Evolutionary conservation across 2,113 vertebrate genomes (phyloP).

Genomic region (Zosterops japonicus): DNA sequence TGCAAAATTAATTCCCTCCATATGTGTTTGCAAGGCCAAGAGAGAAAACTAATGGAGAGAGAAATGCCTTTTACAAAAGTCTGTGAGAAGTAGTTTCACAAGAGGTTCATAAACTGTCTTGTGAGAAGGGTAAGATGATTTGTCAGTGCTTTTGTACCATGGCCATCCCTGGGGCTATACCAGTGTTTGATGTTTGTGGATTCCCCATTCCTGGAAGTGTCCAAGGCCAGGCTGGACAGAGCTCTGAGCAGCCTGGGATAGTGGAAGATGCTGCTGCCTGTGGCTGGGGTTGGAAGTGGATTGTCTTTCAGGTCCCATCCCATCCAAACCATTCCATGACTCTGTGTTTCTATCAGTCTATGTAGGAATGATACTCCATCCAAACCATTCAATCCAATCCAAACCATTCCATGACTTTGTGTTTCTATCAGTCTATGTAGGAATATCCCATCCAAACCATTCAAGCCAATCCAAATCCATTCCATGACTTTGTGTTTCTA

Average conservation of each 20-base stretch:
- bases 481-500: not conserved
- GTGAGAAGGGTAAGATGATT: not conserved
- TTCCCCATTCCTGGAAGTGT: not conserved
- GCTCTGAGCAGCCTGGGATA: rapidly evolving
- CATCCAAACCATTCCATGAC: not conserved
- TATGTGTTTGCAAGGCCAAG: slow-evolving; percentile 3
- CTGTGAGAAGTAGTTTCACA: not conserved
- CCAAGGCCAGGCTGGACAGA: not conserved
- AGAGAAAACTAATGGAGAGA: not conserved
- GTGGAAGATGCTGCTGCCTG: not conserved
- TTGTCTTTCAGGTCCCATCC: not conserved
- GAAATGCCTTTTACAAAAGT: not conserved
- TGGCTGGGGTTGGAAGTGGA: not conserved
- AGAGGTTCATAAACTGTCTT: not conserved
- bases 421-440: not conserved
- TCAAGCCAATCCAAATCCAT: no score
- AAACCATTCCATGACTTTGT: no score
- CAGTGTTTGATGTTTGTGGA: not conserved
- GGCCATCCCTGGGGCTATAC: not conserved
- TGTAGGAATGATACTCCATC: no score
- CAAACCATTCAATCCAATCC: no score
- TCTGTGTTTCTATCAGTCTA: not conserved
- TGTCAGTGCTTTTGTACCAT: not conserved
- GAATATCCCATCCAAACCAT: no score
- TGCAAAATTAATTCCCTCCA: slow-evolving; percentile 1